Evolutionary conservation across 1,140 invertebrate species (phyloP).

Genomic region (Micrasema minimum): DNA sequence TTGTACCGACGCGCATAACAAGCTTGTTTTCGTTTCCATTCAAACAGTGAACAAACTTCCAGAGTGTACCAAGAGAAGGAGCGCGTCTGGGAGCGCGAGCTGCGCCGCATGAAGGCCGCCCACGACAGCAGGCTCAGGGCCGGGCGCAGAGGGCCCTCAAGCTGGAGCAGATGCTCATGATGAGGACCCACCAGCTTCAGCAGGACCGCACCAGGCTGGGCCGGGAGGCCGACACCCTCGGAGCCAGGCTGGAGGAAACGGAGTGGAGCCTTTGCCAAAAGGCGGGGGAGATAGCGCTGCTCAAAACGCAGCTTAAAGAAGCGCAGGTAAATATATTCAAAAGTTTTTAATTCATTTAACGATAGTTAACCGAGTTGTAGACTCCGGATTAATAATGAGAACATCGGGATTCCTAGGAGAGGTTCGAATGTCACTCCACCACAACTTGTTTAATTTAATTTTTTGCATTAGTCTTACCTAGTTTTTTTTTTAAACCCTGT

Average conservation of each 20-base stretch:
- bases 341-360: no score
- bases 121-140: slow-evolving; percentile 77
- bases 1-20: no score
- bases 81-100: slow-evolving; percentile 69
- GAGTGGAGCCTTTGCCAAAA: slow-evolving; percentile 82
- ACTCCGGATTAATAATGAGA: no score
- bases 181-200: slow-evolving; percentile 78
- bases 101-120: slow-evolving; percentile 61
- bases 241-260: slow-evolving; percentile 76
- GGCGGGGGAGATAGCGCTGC: slow-evolving; percentile 76
- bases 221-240: slow-evolving; percentile 68
- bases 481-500: no score
- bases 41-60: slow-evolving; percentile 54
- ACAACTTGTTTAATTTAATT: no score
- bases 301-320: slow-evolving; percentile 84
- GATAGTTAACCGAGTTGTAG: no score
- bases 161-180: slow-evolving; percentile 76
- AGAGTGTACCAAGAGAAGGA: slow-evolving; percentile 75
- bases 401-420: no score
- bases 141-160: slow-evolving; percentile 74
- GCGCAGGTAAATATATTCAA: slow-evolving; percentile 72
- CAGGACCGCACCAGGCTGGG: slow-evolving; percentile 73
- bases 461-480: no score
- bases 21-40: slow-evolving; percentile 52
- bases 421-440: no score